Percentiles rank a stretch among this genome's conserved stretches.
Evolutionary conservation across 2,113 vertebrate genomes (phyloP).

Genomic region (Suncus etruscus): DNA sequence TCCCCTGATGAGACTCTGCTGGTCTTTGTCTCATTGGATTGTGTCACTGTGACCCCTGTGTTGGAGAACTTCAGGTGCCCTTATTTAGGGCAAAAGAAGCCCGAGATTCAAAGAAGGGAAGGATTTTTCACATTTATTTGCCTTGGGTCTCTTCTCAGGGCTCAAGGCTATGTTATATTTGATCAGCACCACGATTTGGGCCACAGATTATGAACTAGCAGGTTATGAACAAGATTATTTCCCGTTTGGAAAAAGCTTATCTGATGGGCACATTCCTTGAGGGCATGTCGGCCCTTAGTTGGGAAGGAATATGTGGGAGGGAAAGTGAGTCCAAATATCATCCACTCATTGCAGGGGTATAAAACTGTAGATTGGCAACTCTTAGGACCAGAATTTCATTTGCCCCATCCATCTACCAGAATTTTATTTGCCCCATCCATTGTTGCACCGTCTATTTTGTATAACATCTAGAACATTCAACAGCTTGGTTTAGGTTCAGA

Average conservation of each 20-base stretch:
- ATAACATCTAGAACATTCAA: too few species aligned
- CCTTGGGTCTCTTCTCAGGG: not conserved
- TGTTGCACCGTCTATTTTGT: too few species aligned
- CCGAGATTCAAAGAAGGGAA: not conserved
- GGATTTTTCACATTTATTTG: too few species aligned
- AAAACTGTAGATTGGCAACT: too few species aligned
- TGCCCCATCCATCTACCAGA: too few species aligned
- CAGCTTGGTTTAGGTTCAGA: too few species aligned
- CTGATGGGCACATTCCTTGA: too few species aligned
- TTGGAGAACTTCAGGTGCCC: too few species aligned
- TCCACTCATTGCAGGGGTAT: too few species aligned
- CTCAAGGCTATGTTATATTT: not conserved
- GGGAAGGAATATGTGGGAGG: not conserved
- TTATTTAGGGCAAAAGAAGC: not conserved
- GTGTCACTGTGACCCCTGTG: not conserved
- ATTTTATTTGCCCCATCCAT: too few species aligned
- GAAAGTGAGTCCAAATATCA: too few species aligned
- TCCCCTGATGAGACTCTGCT: not conserved
- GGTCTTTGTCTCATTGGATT: not conserved
- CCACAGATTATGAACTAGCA: not conserved
- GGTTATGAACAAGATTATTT: not conserved
- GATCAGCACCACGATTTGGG: not conserved
- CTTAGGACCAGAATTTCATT: too few species aligned
- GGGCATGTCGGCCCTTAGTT: fast-evolving
- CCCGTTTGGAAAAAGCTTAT: not conserved